Evolutionary conservation across 2,113 vertebrate genomes (phyloP).

Genomic region (Ptilonorhynchus violaceus): DNA sequence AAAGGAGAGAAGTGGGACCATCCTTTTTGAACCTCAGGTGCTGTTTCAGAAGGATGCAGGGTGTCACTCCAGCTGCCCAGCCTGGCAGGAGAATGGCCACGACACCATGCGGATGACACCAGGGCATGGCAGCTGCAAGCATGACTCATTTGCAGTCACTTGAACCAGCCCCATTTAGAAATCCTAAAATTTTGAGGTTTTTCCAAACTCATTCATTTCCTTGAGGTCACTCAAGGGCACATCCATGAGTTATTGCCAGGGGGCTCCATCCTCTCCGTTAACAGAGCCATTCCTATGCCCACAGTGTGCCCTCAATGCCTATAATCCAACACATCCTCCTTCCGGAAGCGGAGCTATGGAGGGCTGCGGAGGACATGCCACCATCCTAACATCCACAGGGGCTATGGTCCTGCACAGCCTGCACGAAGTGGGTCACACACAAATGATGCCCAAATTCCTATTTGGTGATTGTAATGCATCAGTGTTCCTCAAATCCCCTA

Average conservation of each 20-base stretch:
- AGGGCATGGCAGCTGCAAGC: neutral
- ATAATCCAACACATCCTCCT: neutral
- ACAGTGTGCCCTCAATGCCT: neutral
- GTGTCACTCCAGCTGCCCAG: neutral
- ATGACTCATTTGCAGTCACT: neutral
- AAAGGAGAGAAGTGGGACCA: neutral
- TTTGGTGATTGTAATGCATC: neutral
- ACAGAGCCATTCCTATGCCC: accelerated
- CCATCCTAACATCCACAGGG: neutral
- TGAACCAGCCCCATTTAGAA: neutral
- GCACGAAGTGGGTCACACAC: neutral
- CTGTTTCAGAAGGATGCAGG: neutral
- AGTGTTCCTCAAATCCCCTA: neutral
- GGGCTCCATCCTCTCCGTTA: neutral
- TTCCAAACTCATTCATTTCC: neutral
- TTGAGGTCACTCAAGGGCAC: neutral
- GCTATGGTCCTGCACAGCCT: neutral
- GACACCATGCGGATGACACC: neutral
- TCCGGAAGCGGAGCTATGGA: neutral
- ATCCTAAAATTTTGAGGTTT: neutral
- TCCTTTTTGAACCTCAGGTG: neutral
- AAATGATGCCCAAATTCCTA: neutral
- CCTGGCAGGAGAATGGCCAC: neutral
- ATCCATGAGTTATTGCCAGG: neutral
- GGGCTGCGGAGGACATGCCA: accelerated